Evolutionary conservation across 2,888 invertebrate species (phyloP), one percentile per base, ranked within the genome.

Genomic region (Lepidocyrtinus sp.): DNA sequence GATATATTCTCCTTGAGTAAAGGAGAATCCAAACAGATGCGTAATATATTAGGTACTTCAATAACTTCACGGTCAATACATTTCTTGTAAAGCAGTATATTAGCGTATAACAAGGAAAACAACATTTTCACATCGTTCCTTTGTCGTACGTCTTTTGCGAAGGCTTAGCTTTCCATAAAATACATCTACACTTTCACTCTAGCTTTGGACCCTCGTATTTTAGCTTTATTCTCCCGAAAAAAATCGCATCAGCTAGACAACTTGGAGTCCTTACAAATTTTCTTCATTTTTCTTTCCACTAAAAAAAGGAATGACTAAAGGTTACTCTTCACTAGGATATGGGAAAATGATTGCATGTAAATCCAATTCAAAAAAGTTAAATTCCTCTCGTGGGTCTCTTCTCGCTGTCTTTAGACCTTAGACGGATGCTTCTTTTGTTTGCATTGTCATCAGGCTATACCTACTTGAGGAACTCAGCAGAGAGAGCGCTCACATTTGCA

Each of bases 341-440:
- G 15, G 63, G 24, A 73, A 73, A 74, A 65, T 67, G 67, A 74
- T 74, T 67, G 74, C 65, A 74, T 74, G 74, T 55, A 65, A 74
- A 74, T 74, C 74, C 74, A 74, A 74, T 74, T 74, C 67, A 59
- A 64, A 36, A 50, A 74, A 67, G 26, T 74, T 55, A 65, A 74
- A 74, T 65, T 74, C 67, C 59, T 74, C 65, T 65, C 74, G 27
- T 1, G 67, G 65, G 67, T 74, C 45, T 25, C 27, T 9, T 65
- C 65, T 74, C 65, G 27, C 61, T 62, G 72, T 74, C 26, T 62
- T 50, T 50, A 12, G 50, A 50, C 50, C 17, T 50, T 50, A 50
- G 50, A 50, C 50, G 50, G 50, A 50, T 27, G 67, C 67, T 21
- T 7, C n/a, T 15, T 45, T 15, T 50, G 63, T 63, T 63, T 72